Evolutionary conservation across 1,140 invertebrate genomes (phyloP).

Genomic region (Ctenoplectra terminalis): DNA sequence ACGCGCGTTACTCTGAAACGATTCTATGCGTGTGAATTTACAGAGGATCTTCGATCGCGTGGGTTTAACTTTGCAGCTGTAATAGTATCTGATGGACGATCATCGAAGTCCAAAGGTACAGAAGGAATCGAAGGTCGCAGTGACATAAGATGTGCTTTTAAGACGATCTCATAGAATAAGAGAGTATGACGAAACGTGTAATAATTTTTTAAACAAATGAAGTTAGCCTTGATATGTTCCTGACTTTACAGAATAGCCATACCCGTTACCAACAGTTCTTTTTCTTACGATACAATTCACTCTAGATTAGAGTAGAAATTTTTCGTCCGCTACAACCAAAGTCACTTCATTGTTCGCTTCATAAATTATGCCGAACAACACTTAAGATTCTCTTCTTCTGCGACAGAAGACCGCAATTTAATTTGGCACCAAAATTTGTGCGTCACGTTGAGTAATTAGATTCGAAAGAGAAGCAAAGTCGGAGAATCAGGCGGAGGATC

Average conservation of each 20-base stretch:
- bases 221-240: too few species aligned
- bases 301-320: too few species aligned
- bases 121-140: neutral
- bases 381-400: neutral
- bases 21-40: neutral
- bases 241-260: too few species aligned
- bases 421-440: neutral
- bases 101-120: neutral
- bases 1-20: neutral
- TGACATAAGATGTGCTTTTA: neutral
- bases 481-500: slow-evolving; percentile 8
- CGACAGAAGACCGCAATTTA: neutral
- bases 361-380: too few species aligned
- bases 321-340: too few species aligned
- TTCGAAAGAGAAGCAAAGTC: slow-evolving; percentile 23
- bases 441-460: slow-evolving; percentile 6
- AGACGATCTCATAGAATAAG: neutral
- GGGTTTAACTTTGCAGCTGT: too few species aligned
- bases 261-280: too few species aligned
- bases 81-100: too few species aligned
- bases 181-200: too few species aligned
- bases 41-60: slow-evolving; percentile 1
- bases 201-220: too few species aligned
- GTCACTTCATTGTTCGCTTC: too few species aligned
- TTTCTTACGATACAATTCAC: too few species aligned